phyloP scores from a whole-genome alignment of 2,797 vertebrate species.

The Tangara arthus region DNA sequence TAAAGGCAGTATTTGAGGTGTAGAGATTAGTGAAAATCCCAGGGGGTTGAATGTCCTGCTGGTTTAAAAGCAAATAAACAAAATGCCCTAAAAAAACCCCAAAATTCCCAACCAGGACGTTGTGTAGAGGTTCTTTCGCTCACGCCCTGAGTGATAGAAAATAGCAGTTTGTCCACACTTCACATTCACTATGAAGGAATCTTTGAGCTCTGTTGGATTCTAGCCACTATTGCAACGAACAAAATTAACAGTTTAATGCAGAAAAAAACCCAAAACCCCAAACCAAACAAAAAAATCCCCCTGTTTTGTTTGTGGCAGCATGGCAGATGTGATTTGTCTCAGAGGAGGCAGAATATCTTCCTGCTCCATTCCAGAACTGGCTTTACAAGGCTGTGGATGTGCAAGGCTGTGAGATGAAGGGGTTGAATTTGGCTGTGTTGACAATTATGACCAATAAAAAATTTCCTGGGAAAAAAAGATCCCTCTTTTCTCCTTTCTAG shows the following conservation, averaged over 20 bases:
- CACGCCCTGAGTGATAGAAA: background rate
- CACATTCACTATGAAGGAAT: background rate
- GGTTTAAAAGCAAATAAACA: background rate
- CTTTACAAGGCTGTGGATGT: background rate
- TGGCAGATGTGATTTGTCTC: background rate
- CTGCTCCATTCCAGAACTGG: background rate
- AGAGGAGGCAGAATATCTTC: background rate
- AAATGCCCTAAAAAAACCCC: accelerated
- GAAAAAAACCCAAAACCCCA: background rate
- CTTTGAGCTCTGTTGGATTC: background rate
- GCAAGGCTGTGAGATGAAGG: background rate
- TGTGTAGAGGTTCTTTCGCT: background rate
- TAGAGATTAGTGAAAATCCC: background rate
- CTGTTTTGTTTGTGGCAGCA: background rate
- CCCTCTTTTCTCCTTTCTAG: background rate
- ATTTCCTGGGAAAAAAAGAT: background rate
- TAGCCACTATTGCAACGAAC: background rate
- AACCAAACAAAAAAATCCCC: background rate
- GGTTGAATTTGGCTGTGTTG: background rate
- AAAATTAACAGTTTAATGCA: background rate
- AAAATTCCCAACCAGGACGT: background rate
- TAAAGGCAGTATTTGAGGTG: background rate
- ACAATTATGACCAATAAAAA: background rate
- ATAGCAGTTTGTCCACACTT: background rate
- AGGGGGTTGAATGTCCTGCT: background rate